Conservation (phyloP, 2,797 vertebrate species). For the Falco columbarius region DNA sequence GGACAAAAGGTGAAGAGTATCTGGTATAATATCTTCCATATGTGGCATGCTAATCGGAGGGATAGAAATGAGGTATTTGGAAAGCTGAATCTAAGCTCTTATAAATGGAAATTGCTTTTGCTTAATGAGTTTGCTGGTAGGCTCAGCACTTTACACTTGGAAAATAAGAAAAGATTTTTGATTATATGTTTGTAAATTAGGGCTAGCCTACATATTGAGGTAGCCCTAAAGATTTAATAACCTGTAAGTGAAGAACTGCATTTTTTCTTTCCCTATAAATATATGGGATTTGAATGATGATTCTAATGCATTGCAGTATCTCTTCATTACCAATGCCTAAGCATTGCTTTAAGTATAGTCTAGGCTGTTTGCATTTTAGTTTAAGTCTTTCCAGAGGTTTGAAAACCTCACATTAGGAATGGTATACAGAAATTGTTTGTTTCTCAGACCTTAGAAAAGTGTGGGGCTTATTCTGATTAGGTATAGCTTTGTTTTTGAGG, state of each 20-base stretch:
- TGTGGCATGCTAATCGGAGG: constrained; percentile 45
- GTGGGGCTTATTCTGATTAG: not conserved
- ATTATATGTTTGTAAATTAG: constrained; percentile 1
- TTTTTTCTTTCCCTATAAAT: not conserved
- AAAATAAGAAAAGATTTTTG: constrained; percentile 20
- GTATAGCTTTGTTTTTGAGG: not conserved
- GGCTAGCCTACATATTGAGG: not conserved
- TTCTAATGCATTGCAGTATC: not conserved
- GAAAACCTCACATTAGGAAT: not conserved
- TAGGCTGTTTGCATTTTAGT: not conserved
- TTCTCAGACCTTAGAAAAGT: not conserved
- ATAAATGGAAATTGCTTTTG: constrained; percentile 44
- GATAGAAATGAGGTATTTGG: constrained; percentile 37
- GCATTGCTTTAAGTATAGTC: not conserved
- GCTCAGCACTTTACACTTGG: not conserved
- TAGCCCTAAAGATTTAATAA: constrained; percentile 1
- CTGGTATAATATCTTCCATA: constrained; percentile 66
- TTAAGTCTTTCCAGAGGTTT: not conserved
- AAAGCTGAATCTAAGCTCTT: constrained; percentile 33
- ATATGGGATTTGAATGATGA: not conserved
- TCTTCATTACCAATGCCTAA: not conserved
- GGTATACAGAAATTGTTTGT: not conserved
- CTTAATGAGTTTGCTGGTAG: constrained; percentile 25
- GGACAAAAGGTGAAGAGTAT: constrained; percentile 65
- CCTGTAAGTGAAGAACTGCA: not conserved